Conservation (phyloP, 2,113 vertebrate species). For the Hippoglossus stenolepis region DNA sequence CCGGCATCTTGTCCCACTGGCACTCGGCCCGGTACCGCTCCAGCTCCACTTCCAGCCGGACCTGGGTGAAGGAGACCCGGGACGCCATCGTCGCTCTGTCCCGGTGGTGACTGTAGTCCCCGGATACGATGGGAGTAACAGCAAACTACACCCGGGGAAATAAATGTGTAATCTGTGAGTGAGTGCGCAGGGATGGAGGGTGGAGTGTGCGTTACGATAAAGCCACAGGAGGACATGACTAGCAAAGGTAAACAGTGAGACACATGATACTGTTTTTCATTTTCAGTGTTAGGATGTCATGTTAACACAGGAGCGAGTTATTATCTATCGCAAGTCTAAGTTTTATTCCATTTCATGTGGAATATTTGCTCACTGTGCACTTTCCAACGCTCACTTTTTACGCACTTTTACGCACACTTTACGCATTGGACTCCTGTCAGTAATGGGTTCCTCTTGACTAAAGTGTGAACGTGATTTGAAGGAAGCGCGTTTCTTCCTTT, state of each 20-base stretch:
- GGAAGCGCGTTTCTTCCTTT: background rate
- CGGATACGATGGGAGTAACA: conserved; percentile 81
- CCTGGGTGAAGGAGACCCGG: conserved; percentile 81
- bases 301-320: too few species aligned
- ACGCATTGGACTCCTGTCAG: background rate
- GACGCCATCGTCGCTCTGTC: conserved; percentile 79
- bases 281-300: background rate
- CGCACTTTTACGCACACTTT: background rate
- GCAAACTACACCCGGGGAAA: conserved; percentile 71
- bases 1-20: conserved; percentile 82
- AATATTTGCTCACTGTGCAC: background rate
- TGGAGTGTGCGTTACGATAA: background rate
- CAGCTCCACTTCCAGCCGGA: conserved; percentile 81
- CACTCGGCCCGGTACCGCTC: conserved; percentile 83
- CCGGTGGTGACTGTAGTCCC: conserved; percentile 75
- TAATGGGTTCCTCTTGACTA: too few species aligned
- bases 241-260: background rate
- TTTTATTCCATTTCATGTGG: background rate
- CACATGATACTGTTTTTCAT: background rate
- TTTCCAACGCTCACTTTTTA: background rate
- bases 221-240: conserved; percentile 8
- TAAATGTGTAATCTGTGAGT: conserved; percentile 47
- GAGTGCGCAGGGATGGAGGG: conserved; percentile 13
- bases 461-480: background rate
- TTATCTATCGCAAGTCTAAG: background rate